A percentile compares a stretch with the other conserved stretches of the same genome.
Evolutionary conservation across 2,888 invertebrate genomes (phyloP).

Genomic region (Smittia sp.): DNA sequence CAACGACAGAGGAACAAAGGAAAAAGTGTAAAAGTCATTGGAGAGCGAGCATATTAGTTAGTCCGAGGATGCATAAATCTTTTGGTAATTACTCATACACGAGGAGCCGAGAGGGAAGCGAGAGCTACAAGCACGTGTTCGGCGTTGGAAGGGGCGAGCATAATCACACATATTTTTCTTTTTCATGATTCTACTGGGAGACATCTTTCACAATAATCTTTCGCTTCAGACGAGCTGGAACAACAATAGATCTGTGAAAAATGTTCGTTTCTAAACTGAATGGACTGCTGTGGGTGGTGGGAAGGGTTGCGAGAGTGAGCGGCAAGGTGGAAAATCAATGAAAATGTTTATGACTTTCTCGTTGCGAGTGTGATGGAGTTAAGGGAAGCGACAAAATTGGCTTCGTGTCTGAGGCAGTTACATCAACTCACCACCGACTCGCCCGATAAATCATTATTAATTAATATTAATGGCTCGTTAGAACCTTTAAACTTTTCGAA

Average conservation of each 20-base stretch:
- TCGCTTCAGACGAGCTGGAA: background rate
- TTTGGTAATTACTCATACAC: constrained; percentile 31
- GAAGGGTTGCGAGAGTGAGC: background rate
- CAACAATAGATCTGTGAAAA: background rate
- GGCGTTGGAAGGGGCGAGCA: background rate
- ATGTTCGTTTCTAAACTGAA: background rate
- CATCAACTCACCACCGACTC: no score
- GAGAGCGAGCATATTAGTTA: constrained; percentile 22
- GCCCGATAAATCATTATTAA: background rate
- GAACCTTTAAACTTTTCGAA: no score
- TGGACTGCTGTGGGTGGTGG: background rate
- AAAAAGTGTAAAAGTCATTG: constrained; percentile 26
- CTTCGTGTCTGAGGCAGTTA: no score
- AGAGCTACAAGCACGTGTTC: background rate
- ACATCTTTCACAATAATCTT: constrained; percentile 41
- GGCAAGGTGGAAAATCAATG: background rate
- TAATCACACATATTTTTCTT: constrained; percentile 21
- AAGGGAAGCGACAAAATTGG: no score
- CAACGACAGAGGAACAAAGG: background rate
- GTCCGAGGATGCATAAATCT: constrained; percentile 36
- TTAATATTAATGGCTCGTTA: background rate
- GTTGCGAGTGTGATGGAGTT: no score
- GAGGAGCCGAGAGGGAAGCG: background rate
- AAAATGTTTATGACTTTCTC: background rate
- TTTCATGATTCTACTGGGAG: constrained; percentile 35